These are phyloP conservation scores for Masnerella sp. DNA, from an alignment of 2,888 invertebrate species.

Conservation along the genomic window DNA sequence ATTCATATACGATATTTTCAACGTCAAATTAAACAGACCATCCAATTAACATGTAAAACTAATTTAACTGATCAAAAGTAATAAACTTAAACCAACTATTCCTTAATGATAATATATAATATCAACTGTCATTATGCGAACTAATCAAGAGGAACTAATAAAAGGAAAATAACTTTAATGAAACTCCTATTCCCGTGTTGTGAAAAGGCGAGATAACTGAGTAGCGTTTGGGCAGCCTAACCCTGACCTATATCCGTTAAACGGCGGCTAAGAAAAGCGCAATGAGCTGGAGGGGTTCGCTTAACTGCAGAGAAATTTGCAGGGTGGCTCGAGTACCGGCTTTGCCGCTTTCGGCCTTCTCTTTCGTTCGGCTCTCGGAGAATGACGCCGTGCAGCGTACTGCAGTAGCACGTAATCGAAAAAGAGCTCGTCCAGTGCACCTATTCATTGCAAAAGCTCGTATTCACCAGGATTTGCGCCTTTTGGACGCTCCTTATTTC, in stretches of 20 bases:
- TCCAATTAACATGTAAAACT: too few relatives aligned
- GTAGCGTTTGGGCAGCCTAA: slow-evolving; percentile 43
- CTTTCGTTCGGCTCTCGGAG: slow-evolving; percentile 45
- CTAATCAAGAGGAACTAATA: too few relatives aligned
- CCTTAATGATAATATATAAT: too few relatives aligned
- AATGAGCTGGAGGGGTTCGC: slow-evolving; percentile 40
- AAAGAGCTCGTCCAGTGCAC: slow-evolving; percentile 38
- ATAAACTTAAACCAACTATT: too few relatives aligned
- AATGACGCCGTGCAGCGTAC: slow-evolving; percentile 47
- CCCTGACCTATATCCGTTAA: slow-evolving; percentile 48
- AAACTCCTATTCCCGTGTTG: too few relatives aligned
- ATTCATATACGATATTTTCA: too few relatives aligned
- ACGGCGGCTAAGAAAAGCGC: slow-evolving; percentile 48
- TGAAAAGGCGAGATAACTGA: slow-evolving; percentile 12
- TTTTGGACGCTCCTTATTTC: slow-evolving; percentile 43
- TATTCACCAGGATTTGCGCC: slow-evolving; percentile 31
- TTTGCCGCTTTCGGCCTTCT: slow-evolving; percentile 40
- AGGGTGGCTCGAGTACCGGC: slow-evolving; percentile 29
- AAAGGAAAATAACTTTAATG: too few relatives aligned
- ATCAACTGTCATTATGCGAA: background rate
- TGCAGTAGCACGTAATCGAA: slow-evolving; percentile 44
- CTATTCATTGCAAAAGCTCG: slow-evolving; percentile 38
- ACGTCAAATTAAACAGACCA: too few relatives aligned
- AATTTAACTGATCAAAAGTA: too few relatives aligned
- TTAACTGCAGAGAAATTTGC: slow-evolving; percentile 47